A percentile compares a stretch with the other conserved stretches of the same genome.
Evolutionary conservation across 64 coral and sea anemone species (phyloP).

Genomic region (Anthopleura sola): DNA sequence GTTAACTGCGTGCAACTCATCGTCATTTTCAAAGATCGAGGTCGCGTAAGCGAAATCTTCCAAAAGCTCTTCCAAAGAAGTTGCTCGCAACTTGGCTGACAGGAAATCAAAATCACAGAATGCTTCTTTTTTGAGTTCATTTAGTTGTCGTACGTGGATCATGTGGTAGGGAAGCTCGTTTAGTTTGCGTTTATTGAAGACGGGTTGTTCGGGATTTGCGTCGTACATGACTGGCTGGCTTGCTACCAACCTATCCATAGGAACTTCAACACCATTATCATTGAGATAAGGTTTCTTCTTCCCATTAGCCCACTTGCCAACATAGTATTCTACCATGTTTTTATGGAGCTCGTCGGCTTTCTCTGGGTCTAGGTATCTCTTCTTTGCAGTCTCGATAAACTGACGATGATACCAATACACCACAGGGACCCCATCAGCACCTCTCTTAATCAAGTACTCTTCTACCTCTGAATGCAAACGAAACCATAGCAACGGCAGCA

Average conservation of each 20-base stretch:
- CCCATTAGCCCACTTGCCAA: conserved; percentile 74
- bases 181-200: conserved; percentile 87
- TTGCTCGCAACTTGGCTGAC: conserved; percentile 67
- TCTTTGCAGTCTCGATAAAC: conserved; percentile 68
- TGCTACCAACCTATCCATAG: conserved; percentile 78
- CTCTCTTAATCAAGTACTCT: conserved; percentile 64
- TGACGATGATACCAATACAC: conserved; percentile 85
- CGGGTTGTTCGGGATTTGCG: conserved; percentile 35
- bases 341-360: conserved; percentile 53
- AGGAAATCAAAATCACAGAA: conserved; percentile 95
- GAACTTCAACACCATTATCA: conserved; percentile 62
- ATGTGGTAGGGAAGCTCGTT: conserved; percentile 91
- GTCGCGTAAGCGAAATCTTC: conserved; percentile 68
- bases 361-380: conserved; percentile 60
- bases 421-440: conserved; percentile 60
- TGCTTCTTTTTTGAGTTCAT: conserved; percentile 55
- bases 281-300: conserved; percentile 78
- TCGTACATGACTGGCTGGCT: conserved; percentile 84
- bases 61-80: conserved; percentile 51
- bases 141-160: conserved; percentile 51
- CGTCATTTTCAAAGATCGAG: conserved; percentile 37
- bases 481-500: conserved; percentile 71
- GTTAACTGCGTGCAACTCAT: conserved; percentile 62
- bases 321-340: conserved; percentile 82
- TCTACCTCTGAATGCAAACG: conserved; percentile 60